Conservation (phyloP, 2,888 invertebrate genomes). For the Mythimna albipuncta region DNA sequence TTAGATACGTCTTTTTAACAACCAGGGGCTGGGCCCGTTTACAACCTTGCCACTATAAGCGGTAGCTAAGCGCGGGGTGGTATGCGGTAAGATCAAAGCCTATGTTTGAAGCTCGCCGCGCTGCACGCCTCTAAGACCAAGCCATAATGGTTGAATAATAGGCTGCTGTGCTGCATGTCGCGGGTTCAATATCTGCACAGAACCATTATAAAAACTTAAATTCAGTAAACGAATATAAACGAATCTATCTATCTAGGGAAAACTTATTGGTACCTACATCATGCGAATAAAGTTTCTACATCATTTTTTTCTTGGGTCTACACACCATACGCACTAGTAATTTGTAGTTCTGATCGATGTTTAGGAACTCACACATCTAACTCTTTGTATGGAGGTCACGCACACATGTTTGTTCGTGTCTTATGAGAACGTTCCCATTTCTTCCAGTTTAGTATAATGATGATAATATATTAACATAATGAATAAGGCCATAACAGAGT, state of each 20-base stretch:
- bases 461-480: neutral
- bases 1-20: too few relatives aligned
- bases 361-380: neutral
- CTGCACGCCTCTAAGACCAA: too few relatives aligned
- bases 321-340: neutral
- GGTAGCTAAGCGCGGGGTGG: too few relatives aligned
- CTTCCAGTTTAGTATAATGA: neutral
- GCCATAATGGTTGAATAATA: too few relatives aligned
- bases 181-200: too few relatives aligned
- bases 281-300: neutral
- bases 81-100: too few relatives aligned
- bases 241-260: neutral
- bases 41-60: too few relatives aligned
- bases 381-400: slow-evolving; percentile 5
- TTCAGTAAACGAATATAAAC: too few relatives aligned
- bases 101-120: too few relatives aligned
- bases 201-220: too few relatives aligned
- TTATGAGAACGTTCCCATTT: neutral
- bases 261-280: neutral
- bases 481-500: neutral
- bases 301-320: neutral
- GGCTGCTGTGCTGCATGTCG: too few relatives aligned
- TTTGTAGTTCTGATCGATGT: slow-evolving; percentile 17
- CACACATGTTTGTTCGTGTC: slow-evolving; percentile 4
- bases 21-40: too few relatives aligned